phyloP scores from a whole-genome alignment of 2,797 vertebrate species.

The Myripristis murdjan region DNA sequence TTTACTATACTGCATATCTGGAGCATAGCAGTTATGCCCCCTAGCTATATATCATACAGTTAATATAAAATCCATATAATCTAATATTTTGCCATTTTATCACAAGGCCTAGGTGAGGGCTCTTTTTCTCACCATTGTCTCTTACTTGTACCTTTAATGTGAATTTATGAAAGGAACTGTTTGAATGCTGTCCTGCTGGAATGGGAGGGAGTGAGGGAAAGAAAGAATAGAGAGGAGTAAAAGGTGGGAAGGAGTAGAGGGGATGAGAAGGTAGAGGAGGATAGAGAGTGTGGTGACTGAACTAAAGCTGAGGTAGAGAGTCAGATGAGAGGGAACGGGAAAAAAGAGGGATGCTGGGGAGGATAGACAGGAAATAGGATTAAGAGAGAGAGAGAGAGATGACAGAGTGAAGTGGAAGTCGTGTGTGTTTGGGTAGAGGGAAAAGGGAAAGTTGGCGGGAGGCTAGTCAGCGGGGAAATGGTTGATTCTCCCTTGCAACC shows the following conservation, averaged over 20 bases:
- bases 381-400: too few species aligned
- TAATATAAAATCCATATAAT: not conserved
- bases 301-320: not conserved
- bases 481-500: not conserved
- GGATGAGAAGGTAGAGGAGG: constrained; percentile 7
- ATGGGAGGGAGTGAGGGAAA: constrained; percentile 36
- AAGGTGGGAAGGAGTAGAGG: not conserved
- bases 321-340: constrained; percentile 1
- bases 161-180: constrained; percentile 26
- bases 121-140: not conserved
- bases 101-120: too few species aligned
- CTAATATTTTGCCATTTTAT: too few species aligned
- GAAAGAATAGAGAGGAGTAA: constrained; percentile 25
- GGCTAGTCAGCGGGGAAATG: not conserved
- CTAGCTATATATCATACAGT: not conserved
- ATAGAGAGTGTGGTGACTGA: constrained; percentile 12
- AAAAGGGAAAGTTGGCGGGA: not conserved
- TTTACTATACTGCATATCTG: not conserved
- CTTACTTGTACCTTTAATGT: not conserved
- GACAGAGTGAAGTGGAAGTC: not conserved
- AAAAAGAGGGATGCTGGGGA: constrained; percentile 3
- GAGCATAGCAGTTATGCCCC: not conserved
- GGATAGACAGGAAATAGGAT: constrained; percentile 8
- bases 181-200: constrained; percentile 18
- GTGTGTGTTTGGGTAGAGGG: not conserved